A percentile compares a stretch with the other conserved stretches of the same genome.
These are phyloP conservation scores for Apodemus speciosus DNA, from an alignment of 2,113 vertebrate genomes.

Conservation along the genomic window DNA sequence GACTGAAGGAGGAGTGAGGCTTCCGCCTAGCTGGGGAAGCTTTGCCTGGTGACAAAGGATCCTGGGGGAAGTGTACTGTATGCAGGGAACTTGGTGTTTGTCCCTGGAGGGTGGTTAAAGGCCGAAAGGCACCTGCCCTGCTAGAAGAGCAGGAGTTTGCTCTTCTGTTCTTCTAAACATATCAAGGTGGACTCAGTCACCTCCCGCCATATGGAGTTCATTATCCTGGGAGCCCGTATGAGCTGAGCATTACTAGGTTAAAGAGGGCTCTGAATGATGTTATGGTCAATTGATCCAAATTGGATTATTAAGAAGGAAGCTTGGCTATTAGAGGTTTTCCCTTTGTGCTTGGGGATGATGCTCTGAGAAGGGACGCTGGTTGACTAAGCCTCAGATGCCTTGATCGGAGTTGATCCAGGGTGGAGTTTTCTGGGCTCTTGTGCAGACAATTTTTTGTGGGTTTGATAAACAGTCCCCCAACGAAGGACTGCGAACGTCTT, in stretches of 20 bases:
- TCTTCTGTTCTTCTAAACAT: background rate
- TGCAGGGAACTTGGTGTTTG: background rate
- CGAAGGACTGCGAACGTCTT: background rate
- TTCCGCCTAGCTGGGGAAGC: background rate
- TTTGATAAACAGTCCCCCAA: constrained; percentile 52
- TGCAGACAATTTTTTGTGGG: background rate
- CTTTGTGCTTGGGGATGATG: background rate
- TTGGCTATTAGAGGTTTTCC: background rate
- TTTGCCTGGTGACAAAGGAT: background rate
- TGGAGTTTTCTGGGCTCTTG: background rate
- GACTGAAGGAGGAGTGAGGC: background rate
- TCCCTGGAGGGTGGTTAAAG: background rate
- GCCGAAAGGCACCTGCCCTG: background rate
- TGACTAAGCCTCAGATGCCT: background rate
- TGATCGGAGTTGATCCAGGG: background rate
- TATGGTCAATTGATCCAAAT: constrained; percentile 65
- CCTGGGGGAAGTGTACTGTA: background rate
- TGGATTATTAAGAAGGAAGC: constrained; percentile 63
- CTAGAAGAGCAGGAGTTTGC: background rate
- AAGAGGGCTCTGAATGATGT: constrained; percentile 53
- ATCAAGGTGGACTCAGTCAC: background rate
- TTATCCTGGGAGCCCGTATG: background rate
- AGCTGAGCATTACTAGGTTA: background rate
- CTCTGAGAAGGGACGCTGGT: background rate
- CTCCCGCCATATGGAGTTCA: constrained; percentile 14